Evolutionary conservation across 1,140 invertebrate species (phyloP), one percentile per base, ranked within the genome.

Genomic region (Scylla paramamosain): DNA sequence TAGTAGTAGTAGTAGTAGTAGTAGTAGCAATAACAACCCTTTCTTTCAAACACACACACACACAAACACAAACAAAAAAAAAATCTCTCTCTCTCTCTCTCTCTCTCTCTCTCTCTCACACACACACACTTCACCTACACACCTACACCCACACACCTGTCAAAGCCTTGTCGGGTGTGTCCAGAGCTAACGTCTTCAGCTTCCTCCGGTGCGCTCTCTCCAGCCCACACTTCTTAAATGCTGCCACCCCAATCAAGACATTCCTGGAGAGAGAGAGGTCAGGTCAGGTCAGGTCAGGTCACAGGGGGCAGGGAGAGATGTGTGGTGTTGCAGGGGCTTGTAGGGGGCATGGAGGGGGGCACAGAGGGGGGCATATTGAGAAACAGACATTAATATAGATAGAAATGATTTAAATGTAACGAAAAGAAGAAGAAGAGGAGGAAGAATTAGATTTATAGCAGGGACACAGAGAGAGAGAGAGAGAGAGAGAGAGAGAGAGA

Each of bases 231-330:
- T 46, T 91, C 16, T 86, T 95, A 77, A 96, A 96, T 48, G 87
- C 97, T 96, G 99, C 98, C 1, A 99, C 98, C 4, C 98, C 99
- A 92, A 98, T 97, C 28, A 99, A 98, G 0, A 99, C 98, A 97
- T 99, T 99, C 96, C 99, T 97, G 94, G 6, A 94, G 86, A n/a
- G 28, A 25, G 39, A 2, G 39, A 39, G 39, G 39, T 39, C 6
- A 39, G 39, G 39, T 39, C 6, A 39, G 39, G 39, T 39, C 6
- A 39, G 39, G 39, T 39, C 6, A 39, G 39, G 39, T 39, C 12
- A 90, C 0, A n/a, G n/a, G n/a, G 25, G 39, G 45, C 0, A 90
- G 39, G 39, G 4, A 90, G 25, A 32, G 39, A n/a, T n/a, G n/a
- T n/a, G n/a, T n/a, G n/a, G n/a, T n/a, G n/a, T n/a, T n/a, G n/a